Evolutionary conservation across 2,113 vertebrate species (phyloP).

Genomic region (Pyxicephalus adspersus): DNA sequence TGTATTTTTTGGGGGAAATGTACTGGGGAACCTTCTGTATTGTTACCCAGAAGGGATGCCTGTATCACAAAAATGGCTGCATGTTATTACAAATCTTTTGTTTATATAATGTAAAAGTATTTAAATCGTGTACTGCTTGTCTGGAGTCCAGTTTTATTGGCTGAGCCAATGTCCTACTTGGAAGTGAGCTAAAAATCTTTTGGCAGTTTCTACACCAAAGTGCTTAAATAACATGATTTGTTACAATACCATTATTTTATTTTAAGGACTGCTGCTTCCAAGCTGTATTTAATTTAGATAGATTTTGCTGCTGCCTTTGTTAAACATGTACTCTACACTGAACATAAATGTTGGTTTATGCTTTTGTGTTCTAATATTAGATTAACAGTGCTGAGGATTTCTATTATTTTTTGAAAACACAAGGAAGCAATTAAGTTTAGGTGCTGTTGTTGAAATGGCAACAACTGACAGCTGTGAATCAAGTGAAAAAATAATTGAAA

Average conservation of each 20-base stretch:
- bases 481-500: constrained; percentile 44
- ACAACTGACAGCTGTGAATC: constrained; percentile 50
- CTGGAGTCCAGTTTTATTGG: too few relatives aligned
- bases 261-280: constrained; percentile 46
- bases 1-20: too few relatives aligned
- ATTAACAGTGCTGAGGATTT: constrained; percentile 43
- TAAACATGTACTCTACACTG: constrained; percentile 34
- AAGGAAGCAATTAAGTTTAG: constrained; percentile 52
- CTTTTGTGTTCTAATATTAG: constrained; percentile 52
- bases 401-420: constrained; percentile 44
- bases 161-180: not conserved
- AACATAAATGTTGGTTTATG: constrained; percentile 49
- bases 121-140: too few relatives aligned
- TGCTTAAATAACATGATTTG: constrained; percentile 45
- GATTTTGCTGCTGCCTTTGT: constrained; percentile 50
- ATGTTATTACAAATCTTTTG: too few relatives aligned
- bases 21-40: too few relatives aligned
- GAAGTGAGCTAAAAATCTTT: not conserved
- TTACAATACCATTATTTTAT: constrained; percentile 36
- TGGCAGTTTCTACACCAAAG: not conserved
- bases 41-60: too few relatives aligned
- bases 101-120: too few relatives aligned
- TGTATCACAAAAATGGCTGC: too few relatives aligned
- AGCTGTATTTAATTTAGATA: constrained; percentile 52
- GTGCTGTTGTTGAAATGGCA: constrained; percentile 37